phyloP scores from a whole-genome alignment of 37 sponge, comb jelly and placozoan species.

The Petrosia ficiformis region DNA sequence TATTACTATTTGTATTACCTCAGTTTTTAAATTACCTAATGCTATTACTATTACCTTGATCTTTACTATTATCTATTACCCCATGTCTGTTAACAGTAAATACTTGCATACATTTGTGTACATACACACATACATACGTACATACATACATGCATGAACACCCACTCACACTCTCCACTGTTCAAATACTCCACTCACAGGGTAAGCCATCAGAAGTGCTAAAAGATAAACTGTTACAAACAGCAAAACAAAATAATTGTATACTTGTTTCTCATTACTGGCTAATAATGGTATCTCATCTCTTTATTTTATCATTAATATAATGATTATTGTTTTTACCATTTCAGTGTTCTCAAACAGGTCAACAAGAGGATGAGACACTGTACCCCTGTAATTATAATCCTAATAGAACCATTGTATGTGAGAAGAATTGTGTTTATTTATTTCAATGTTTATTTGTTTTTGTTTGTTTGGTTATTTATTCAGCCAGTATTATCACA shows the following conservation, averaged over 20 bases:
- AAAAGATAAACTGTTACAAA: conserved; percentile 45
- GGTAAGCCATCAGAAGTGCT: conserved; percentile 32
- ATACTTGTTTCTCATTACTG: conserved; percentile 78
- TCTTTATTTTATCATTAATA: neutral
- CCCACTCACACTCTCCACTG: too few species aligned
- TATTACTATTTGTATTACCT: too few species aligned
- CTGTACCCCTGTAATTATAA: conserved; percentile 68
- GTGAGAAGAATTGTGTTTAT: neutral
- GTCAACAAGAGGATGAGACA: conserved; percentile 40
- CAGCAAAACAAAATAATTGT: conserved; percentile 44
- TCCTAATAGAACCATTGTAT: conserved; percentile 56
- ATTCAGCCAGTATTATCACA: neutral
- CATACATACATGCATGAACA: too few species aligned
- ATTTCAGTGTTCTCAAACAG: conserved; percentile 29
- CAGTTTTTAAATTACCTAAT: too few species aligned
- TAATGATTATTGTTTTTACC: neutral
- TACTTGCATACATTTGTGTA: too few species aligned
- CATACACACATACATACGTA: too few species aligned
- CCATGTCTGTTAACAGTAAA: too few species aligned
- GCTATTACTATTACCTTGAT: too few species aligned
- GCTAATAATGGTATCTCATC: conserved; percentile 47
- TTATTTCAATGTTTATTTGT: neutral
- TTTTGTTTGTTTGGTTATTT: too few species aligned
- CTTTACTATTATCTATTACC: too few species aligned
- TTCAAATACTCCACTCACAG: too few species aligned